Conservation (phyloP, 1,140 invertebrate genomes). For the Apocrypta bakeri region DNA sequence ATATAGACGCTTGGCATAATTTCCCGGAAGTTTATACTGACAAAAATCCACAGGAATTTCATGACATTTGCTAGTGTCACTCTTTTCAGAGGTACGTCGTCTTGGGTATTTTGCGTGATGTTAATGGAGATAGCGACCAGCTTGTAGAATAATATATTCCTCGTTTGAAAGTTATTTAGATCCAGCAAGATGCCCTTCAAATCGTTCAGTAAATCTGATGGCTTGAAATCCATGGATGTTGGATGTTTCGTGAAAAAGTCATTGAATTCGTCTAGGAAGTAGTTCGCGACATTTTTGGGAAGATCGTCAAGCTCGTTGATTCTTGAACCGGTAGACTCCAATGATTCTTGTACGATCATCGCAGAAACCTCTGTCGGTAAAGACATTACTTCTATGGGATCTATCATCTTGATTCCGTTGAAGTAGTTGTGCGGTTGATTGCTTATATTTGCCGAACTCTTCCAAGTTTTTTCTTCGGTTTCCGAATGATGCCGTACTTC, state of each 20-base stretch:
- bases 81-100: not conserved
- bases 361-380: constrained; percentile 31
- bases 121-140: constrained; percentile 43
- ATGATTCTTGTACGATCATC: not conserved
- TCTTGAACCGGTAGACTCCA: constrained; percentile 32
- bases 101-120: constrained; percentile 19
- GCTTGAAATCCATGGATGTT: constrained; percentile 16
- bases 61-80: constrained; percentile 39
- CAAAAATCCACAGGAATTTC: constrained; percentile 49
- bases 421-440: not conserved
- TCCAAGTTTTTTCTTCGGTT: not conserved
- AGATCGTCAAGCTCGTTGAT: not conserved
- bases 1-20: constrained; percentile 17
- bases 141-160: constrained; percentile 50
- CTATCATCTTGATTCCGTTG: constrained; percentile 12
- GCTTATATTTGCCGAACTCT: not conserved
- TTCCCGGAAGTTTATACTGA: constrained; percentile 40
- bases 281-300: constrained; percentile 9
- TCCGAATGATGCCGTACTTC: not conserved
- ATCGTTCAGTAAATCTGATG: constrained; percentile 20
- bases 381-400: constrained; percentile 27
- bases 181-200: constrained; percentile 43
- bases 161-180: constrained; percentile 30
- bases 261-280: constrained; percentile 34
- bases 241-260: constrained; percentile 46